Evolutionary conservation across 2,888 invertebrate genomes (phyloP), one percentile per base, ranked within the genome.

Genomic region (Clistopyga incitator): DNA sequence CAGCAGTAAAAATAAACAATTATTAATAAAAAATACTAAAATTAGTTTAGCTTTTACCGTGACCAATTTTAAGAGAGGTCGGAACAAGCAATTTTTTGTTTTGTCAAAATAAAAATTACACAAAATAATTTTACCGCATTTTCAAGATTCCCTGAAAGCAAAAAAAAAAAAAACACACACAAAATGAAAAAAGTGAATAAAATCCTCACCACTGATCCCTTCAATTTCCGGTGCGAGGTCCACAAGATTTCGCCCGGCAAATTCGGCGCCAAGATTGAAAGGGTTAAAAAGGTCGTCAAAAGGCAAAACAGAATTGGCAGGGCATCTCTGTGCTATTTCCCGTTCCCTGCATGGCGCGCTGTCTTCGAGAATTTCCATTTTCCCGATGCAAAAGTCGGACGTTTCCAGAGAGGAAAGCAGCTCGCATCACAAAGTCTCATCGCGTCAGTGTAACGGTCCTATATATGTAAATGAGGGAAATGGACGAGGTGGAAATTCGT

Each of bases 291-390:
- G 47, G 25, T 25, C 25, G 15, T 54, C 25, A 65, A 68, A 77
- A 47, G 34, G 42, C 20, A 20, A 45, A 77, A 18, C 23, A 29
- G 47, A 67, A 42, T 47, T 47, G 67, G 15, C 47, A 25, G n/a
- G 18, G 47, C 15, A 45, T 8, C 10, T 11, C 64, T 10, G 15
- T 29, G 2, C 29, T 3, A 77, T 59, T 68, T 56, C 67, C 18
- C 54, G 56, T 77, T 77, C 29, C 56, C 67, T 68, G 56, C 52
- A 67, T 45, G 45, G 65, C 54, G 65, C 34, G 23, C 42, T 25
- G 45, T 76, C 65, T 42, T 68, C 50, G 18, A 8, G 23, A 45
- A 77, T 77, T 77, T 77, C 54, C 77, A 77, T 77, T 56, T 56
- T 45, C 45, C 29, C 54, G 18, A 18, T 25, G 18, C 29, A 61